A percentile compares a stretch with the other conserved stretches of the same genome.
phyloP scores from a whole-genome alignment of 2,888 invertebrate genomes.

The Oligia strigilis region DNA sequence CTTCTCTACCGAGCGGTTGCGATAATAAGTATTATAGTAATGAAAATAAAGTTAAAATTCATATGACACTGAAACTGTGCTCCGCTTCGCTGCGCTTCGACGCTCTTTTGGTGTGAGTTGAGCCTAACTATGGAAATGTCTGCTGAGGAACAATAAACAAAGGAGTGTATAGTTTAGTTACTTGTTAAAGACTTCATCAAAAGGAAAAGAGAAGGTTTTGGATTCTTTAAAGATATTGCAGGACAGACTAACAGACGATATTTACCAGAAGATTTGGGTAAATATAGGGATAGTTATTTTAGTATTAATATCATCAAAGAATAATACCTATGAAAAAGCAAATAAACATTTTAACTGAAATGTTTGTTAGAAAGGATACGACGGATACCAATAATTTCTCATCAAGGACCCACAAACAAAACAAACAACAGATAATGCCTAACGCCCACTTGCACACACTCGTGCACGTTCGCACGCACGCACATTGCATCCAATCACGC shows the following conservation, averaged over 20 bases:
- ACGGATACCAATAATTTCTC: not conserved
- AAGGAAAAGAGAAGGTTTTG: not conserved
- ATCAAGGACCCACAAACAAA: not conserved
- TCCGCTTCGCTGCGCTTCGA: too few species aligned
- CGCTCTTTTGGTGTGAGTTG: too few species aligned
- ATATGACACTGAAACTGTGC: too few species aligned
- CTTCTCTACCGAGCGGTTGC: too few species aligned
- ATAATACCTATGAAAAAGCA: not conserved
- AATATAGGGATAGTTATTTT: not conserved
- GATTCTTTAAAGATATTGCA: not conserved
- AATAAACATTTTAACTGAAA: not conserved
- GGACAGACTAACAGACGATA: too few species aligned
- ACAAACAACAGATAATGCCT: conserved; percentile 9
- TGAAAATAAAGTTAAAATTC: too few species aligned
- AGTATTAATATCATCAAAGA: not conserved
- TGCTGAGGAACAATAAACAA: conserved; percentile 29
- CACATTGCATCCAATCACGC: conserved; percentile 12
- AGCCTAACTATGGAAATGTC: conserved; percentile 18
- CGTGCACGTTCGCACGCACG: conserved; percentile 26
- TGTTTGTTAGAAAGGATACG: not conserved
- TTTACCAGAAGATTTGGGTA: not conserved
- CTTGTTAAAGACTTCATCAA: not conserved
- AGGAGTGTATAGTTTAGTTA: not conserved
- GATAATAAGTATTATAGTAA: too few species aligned
- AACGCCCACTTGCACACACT: conserved; percentile 9